Evolutionary conservation across 2,797 vertebrate species (phyloP).

Genomic region (Limosa lapponica): DNA sequence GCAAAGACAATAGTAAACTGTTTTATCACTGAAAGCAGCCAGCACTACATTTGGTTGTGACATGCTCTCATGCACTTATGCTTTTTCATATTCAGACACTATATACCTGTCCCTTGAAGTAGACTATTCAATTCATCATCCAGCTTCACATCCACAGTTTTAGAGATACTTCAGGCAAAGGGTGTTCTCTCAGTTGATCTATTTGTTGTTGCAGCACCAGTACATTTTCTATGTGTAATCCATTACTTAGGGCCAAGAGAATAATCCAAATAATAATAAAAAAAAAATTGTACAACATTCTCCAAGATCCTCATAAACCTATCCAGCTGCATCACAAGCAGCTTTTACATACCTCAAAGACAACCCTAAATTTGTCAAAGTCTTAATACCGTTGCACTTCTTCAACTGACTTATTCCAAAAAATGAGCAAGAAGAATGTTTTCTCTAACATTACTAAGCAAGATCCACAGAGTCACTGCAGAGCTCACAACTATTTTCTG

Average conservation of each 20-base stretch:
- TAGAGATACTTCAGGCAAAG: conserved; percentile 48
- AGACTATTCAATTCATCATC: conserved; percentile 61
- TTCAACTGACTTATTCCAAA: background rate
- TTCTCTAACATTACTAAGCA: background rate
- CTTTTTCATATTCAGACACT: conserved; percentile 61
- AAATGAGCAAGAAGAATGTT: background rate
- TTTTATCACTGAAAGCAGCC: conserved; percentile 39
- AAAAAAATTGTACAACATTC: background rate
- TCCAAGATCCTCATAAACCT: background rate
- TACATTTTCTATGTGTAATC: conserved; percentile 28
- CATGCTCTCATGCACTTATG: conserved; percentile 1
- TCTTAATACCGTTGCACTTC: background rate
- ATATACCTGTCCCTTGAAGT: conserved; percentile 56
- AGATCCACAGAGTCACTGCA: background rate
- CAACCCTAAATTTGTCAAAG: background rate
- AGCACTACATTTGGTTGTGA: conserved; percentile 1
- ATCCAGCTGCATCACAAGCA: background rate
- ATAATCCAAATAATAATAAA: background rate
- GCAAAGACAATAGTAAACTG: conserved; percentile 36
- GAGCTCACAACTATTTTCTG: background rate
- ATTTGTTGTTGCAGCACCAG: conserved; percentile 8
- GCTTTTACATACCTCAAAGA: background rate
- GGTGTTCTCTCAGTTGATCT: conserved; percentile 27
- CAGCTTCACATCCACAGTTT: conserved; percentile 28
- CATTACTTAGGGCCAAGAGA: conserved; percentile 14